Percentiles rank a stretch among this genome's conserved stretches.
Conservation (phyloP, 2,797 vertebrate genomes). For the Anguilla megastoma region DNA sequence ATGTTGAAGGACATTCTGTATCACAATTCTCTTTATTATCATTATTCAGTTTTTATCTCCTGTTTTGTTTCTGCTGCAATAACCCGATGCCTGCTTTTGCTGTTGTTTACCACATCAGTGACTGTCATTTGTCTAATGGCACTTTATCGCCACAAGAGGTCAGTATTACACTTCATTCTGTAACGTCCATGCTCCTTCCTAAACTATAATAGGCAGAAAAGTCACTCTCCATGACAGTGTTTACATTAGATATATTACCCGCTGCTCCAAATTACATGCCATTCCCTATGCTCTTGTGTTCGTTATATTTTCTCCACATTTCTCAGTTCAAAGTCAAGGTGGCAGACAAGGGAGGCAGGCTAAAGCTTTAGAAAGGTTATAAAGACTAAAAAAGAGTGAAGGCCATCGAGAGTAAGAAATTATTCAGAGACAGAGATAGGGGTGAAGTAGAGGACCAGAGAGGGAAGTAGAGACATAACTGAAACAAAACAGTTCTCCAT, state of each 20-base stretch:
- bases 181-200: background rate
- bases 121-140: background rate
- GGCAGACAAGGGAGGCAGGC: background rate
- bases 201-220: slow-evolving; percentile 28
- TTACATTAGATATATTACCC: slow-evolving; percentile 32
- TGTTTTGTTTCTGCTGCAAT: slow-evolving; percentile 8
- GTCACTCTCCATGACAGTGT: slow-evolving; percentile 17
- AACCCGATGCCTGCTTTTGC: background rate
- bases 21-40: background rate
- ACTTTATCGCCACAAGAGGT: slow-evolving; percentile 43
- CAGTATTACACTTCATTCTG: slow-evolving; percentile 43
- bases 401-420: background rate
- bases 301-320: background rate
- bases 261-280: slow-evolving; percentile 11
- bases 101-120: background rate
- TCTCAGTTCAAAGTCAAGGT: slow-evolving; percentile 18
- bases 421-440: background rate
- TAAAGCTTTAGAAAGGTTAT: background rate
- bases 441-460: background rate
- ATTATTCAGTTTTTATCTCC: slow-evolving; percentile 21
- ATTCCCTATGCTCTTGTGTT: slow-evolving; percentile 7
- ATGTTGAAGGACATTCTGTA: background rate
- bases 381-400: background rate
- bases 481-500: slow-evolving; percentile 49
- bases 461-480: slow-evolving; percentile 28